Conservation (phyloP, 2,797 vertebrate genomes). For the Epinephelus malabaricus region DNA sequence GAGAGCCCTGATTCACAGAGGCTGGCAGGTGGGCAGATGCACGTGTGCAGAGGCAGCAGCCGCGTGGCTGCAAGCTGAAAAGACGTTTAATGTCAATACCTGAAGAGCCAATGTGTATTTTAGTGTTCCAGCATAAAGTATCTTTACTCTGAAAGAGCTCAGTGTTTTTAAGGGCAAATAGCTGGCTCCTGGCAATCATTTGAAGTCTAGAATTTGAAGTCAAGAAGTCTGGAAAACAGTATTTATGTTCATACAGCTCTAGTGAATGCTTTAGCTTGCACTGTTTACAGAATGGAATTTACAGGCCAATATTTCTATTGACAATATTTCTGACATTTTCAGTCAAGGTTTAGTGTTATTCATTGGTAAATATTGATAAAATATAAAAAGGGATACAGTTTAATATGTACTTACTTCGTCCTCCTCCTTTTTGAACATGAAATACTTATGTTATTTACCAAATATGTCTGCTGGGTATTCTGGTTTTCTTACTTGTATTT, state of each 20-base stretch:
- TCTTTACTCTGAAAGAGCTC: neutral
- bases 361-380: no score
- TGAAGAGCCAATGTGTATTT: conserved; percentile 6
- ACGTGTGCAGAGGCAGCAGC: neutral
- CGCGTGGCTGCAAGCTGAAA: conserved; percentile 13
- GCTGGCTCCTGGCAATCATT: neutral
- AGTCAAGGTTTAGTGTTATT: no score
- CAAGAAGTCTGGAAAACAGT: neutral
- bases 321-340: neutral
- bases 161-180: neutral
- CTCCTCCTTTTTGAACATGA: no score
- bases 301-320: neutral
- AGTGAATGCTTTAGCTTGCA: neutral
- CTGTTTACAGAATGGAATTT: neutral
- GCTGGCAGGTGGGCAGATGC: conserved; percentile 1
- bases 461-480: no score
- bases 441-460: no score
- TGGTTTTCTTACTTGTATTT: no score
- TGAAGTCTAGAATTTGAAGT: neutral
- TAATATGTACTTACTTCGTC: no score
- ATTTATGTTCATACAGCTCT: neutral
- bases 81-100: neutral
- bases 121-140: neutral
- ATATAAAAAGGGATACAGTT: no score
- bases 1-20: conserved; percentile 32